Base-by-base conservation (phyloP, 2,113 vertebrate species). In the Talpa occidentalis region DNA sequence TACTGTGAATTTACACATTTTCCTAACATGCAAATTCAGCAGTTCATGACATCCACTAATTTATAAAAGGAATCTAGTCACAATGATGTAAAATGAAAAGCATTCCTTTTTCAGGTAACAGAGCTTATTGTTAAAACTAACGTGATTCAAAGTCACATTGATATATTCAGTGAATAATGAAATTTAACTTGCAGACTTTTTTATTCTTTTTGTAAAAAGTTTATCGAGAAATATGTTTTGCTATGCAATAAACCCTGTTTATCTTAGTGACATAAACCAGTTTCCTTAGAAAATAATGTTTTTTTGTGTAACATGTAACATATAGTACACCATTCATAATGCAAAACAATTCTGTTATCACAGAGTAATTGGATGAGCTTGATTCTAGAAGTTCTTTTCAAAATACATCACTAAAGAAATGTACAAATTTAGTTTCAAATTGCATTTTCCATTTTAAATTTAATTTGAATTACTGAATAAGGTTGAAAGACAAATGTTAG, bases 251-350 rank as follows among this genome's bases (percentile, higher is more conserved):
- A 97, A 96, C 56, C 35, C 30, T 93, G 54, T 52, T 93, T 97
- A 56, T 84, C 30, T 97, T 97, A 96, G 97, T 98, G 72, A 44
- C 54, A 97, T 96, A 97, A 95, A 96, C 60, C 82, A 96, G 90
- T 95, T 97, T 82, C 47, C 92, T 91, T 81, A 84, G 40, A 97
- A 97, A 96, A 95, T 80, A 96, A 95, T 76, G 54, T 21, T 88
- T 69, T 79, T 94, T 97, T 88, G 85, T 92, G 76, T 97, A 95
- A 73, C 60, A 94, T n/a, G n/a, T n/a, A n/a, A n/a, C n/a, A n/a
- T n/a, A n/a, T 28, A 97, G 60, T 95, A 90, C 54, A 94, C 80
- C 59, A 78, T 90, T 94, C 64, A 93, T 67, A 66, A 80, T 44
- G 47, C 37, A 60, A 91, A 96, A 93, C 42, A 95, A 95, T 91